These are phyloP conservation scores for Synaphobranchus kaupii DNA, from an alignment of 2,797 vertebrate genomes.

Conservation along the genomic window DNA sequence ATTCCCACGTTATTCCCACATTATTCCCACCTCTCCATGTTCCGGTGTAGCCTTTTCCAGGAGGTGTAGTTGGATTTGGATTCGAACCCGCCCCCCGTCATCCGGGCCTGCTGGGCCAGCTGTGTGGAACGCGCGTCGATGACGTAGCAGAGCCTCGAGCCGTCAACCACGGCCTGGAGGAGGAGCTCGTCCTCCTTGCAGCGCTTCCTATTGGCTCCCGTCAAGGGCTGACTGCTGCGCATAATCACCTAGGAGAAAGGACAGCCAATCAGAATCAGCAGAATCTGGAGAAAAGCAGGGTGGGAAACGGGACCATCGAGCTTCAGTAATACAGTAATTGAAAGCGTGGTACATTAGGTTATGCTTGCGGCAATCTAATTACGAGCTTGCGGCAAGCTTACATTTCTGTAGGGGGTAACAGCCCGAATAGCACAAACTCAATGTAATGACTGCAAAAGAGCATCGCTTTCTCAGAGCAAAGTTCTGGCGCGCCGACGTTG, in stretches of 20 bases:
- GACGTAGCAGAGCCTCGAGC: constrained; percentile 71
- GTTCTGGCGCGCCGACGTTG: too few relatives aligned
- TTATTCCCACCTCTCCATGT: constrained; percentile 81
- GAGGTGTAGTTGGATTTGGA: constrained; percentile 72
- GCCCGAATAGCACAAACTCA: background rate
- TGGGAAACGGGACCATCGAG: background rate
- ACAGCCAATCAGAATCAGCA: background rate
- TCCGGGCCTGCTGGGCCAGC: constrained; percentile 79
- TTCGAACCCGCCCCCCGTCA: constrained; percentile 79
- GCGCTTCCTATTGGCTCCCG: constrained; percentile 77
- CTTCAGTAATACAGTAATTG: background rate
- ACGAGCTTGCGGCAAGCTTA: too few relatives aligned
- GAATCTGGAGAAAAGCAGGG: background rate
- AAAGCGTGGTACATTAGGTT: background rate
- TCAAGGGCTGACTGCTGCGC: constrained; percentile 81
- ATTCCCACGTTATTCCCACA: too few relatives aligned
- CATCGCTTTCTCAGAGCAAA: too few relatives aligned
- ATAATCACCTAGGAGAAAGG: constrained; percentile 74
- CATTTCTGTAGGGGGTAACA: too few relatives aligned
- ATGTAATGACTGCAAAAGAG: background rate
- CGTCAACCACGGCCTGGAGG: constrained; percentile 66
- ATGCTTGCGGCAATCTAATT: too few relatives aligned
- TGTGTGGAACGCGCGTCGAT: constrained; percentile 80
- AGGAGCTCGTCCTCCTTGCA: constrained; percentile 81
- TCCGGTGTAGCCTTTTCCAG: constrained; percentile 80